These are phyloP conservation scores for Cichladusa arquata DNA, from an alignment of 2,113 vertebrate species.

Conservation along the genomic window DNA sequence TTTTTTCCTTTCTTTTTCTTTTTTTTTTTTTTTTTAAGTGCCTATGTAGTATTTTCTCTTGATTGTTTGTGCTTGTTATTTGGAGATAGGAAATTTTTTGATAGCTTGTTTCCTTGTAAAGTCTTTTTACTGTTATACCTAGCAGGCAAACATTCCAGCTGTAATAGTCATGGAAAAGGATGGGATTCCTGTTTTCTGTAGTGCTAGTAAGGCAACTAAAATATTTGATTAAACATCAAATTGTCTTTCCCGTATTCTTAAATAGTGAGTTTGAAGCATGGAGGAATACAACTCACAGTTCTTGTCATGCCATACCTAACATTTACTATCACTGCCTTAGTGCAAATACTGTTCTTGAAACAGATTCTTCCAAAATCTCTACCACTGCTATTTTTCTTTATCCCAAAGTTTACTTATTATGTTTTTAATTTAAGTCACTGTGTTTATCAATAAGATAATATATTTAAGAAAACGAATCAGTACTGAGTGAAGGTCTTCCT, in stretches of 20 bases:
- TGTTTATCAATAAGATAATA: neutral
- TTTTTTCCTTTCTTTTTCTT: neutral
- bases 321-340: neutral
- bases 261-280: neutral
- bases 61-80: neutral
- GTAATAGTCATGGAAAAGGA: neutral
- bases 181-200: neutral
- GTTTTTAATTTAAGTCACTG: neutral
- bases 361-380: neutral
- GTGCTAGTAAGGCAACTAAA: neutral
- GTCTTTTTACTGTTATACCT: neutral
- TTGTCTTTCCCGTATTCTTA: neutral
- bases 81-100: neutral
- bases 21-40: neutral
- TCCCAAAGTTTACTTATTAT: neutral
- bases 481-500: neutral
- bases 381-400: neutral
- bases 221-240: neutral
- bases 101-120: neutral
- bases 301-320: neutral
- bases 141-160: neutral
- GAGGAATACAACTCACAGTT: neutral
- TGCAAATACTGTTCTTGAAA: neutral
- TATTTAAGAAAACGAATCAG: neutral
- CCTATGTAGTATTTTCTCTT: neutral